Conservation (phyloP, 2,797 vertebrate genomes). For the Onychomys leucogaster region DNA sequence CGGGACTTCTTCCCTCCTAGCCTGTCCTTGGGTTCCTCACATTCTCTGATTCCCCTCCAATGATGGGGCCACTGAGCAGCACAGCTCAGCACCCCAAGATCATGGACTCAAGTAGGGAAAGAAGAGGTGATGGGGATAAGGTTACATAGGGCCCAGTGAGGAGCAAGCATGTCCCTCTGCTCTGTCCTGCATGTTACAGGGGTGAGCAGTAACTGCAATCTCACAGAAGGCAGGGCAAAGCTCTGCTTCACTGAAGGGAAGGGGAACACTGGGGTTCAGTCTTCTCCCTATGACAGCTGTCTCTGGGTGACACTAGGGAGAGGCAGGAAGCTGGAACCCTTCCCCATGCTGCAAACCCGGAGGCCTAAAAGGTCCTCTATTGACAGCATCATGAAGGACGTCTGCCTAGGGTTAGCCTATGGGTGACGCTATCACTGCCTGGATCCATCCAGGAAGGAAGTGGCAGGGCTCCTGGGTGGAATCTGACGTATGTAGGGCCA, state of each 20-base stretch:
- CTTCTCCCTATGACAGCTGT: fast-evolving
- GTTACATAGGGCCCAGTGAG: fast-evolving
- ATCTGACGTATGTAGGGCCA: no score
- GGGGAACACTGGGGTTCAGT: fast-evolving
- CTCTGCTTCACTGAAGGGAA: fast-evolving
- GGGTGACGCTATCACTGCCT: not conserved
- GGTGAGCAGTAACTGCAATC: no score
- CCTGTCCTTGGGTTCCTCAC: not conserved
- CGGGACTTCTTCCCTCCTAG: not conserved
- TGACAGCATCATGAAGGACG: fast-evolving
- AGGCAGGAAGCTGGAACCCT: not conserved
- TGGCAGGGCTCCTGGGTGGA: not conserved
- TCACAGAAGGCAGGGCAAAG: not conserved
- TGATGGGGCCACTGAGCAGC: fast-evolving
- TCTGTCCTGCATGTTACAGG: fast-evolving
- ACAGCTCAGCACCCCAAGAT: not conserved
- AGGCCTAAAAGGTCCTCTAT: not conserved
- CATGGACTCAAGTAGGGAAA: not conserved
- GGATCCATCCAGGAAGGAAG: not conserved
- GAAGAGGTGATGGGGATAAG: not conserved
- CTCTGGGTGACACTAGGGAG: not conserved
- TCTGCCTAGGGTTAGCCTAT: not conserved
- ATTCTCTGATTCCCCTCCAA: not conserved
- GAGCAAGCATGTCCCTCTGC: not conserved
- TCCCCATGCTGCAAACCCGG: no score